Conservation (phyloP, 2,888 invertebrate species). For the Agriotes lineatus region DNA sequence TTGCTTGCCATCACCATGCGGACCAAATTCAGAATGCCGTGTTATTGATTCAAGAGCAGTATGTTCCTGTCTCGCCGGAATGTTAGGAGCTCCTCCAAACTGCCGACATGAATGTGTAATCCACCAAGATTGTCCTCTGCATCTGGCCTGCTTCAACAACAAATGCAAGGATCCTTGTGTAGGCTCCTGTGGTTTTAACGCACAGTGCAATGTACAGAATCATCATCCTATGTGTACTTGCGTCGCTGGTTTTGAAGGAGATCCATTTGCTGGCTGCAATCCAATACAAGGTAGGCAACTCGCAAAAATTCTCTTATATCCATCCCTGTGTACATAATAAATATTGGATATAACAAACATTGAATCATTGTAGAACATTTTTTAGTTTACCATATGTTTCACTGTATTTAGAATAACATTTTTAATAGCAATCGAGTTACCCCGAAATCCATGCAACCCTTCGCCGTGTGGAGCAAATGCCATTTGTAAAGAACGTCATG, state of each 20-base stretch:
- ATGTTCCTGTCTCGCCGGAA: slow-evolving; percentile 80
- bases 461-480: slow-evolving; percentile 86
- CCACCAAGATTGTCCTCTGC: slow-evolving; percentile 82
- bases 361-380: too few relatives aligned
- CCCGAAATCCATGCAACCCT: slow-evolving; percentile 80
- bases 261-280: slow-evolving; percentile 83
- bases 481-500: slow-evolving; percentile 79
- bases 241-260: slow-evolving; percentile 80
- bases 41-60: slow-evolving; percentile 75
- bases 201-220: slow-evolving; percentile 79
- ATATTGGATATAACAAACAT: too few relatives aligned
- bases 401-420: too few relatives aligned
- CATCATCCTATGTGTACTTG: slow-evolving; percentile 84
- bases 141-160: slow-evolving; percentile 78
- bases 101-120: slow-evolving; percentile 84
- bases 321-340: background rate
- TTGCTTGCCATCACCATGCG: slow-evolving; percentile 82
- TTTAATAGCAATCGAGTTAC: slow-evolving; percentile 67
- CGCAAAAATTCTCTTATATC: background rate
- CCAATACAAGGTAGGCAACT: slow-evolving; percentile 65
- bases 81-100: slow-evolving; percentile 83
- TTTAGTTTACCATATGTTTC: too few relatives aligned
- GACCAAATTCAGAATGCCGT: slow-evolving; percentile 77
- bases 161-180: slow-evolving; percentile 83
- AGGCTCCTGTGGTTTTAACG: slow-evolving; percentile 82